Conservation (phyloP, 2,113 vertebrate genomes). For the Tiliqua scincoides region DNA sequence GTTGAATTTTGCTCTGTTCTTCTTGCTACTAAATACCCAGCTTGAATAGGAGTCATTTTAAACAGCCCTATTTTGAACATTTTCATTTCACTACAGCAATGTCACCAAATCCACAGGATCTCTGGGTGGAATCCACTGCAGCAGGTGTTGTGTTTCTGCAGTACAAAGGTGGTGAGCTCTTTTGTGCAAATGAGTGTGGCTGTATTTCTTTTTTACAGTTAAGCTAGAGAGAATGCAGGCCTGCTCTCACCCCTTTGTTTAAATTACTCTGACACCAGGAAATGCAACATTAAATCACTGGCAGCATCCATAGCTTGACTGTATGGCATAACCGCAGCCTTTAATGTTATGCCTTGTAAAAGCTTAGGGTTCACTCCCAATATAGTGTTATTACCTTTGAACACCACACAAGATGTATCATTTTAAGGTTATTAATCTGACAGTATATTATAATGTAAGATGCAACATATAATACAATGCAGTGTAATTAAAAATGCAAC, state of each 20-base stretch:
- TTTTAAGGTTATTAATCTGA: conserved; percentile 4
- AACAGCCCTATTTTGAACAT: background rate
- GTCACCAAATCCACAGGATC: background rate
- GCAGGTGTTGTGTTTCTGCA: background rate
- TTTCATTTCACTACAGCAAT: background rate
- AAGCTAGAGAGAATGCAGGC: conserved; percentile 19
- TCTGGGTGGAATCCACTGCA: background rate
- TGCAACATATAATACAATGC: background rate
- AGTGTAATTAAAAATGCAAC: background rate
- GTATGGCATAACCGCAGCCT: background rate
- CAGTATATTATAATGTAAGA: background rate
- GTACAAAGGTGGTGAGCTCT: background rate
- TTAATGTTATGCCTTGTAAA: conserved; percentile 16
- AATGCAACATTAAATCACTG: conserved; percentile 6
- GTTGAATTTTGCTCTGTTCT: background rate
- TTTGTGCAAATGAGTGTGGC: background rate
- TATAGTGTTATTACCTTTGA: background rate
- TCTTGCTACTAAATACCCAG: background rate
- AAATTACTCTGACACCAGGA: conserved; percentile 36
- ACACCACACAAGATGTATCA: background rate
- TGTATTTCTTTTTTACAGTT: conserved; percentile 19
- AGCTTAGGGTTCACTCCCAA: conserved; percentile 12
- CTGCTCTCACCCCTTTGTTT: background rate
- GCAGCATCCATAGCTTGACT: background rate
- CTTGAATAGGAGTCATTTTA: too few relatives aligned